Evolutionary conservation across 2,888 invertebrate species (phyloP).

Genomic region (Lasioglossum malachurum): DNA sequence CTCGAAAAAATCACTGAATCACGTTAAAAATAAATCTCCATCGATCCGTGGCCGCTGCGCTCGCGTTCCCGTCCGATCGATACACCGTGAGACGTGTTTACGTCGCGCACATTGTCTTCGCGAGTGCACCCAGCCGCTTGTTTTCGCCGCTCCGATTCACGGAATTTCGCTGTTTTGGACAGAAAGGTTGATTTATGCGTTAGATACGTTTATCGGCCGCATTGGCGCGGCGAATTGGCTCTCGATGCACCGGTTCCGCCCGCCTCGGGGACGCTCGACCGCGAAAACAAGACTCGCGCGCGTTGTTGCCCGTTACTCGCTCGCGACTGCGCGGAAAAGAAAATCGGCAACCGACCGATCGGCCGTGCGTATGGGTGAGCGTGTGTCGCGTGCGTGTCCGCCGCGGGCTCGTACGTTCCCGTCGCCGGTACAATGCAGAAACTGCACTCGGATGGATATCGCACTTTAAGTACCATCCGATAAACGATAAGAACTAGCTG

Average conservation of each 20-base stretch:
- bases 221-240: constrained; percentile 29
- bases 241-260: constrained; percentile 33
- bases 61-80: neutral
- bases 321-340: constrained; percentile 1
- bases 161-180: constrained; percentile 46
- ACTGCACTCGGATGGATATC: constrained; percentile 52
- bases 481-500: constrained; percentile 55
- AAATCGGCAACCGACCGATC: neutral
- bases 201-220: constrained; percentile 57
- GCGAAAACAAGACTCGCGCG: constrained; percentile 36
- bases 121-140: constrained; percentile 29
- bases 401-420: neutral
- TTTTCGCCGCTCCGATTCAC: constrained; percentile 49
- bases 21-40: constrained; percentile 36
- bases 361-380: neutral
- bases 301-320: neutral
- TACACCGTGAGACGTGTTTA: constrained; percentile 1
- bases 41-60: constrained; percentile 27
- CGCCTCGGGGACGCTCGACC: constrained; percentile 17
- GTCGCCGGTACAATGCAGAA: constrained; percentile 32
- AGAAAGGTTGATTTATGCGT: constrained; percentile 54
- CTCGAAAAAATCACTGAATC: constrained; percentile 25
- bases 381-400: neutral
- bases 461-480: constrained; percentile 53
- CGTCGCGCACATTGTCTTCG: constrained; percentile 13